These are phyloP conservation scores for Gymnodraco acuticeps DNA, from an alignment of 2,797 vertebrate genomes.

Conservation along the genomic window DNA sequence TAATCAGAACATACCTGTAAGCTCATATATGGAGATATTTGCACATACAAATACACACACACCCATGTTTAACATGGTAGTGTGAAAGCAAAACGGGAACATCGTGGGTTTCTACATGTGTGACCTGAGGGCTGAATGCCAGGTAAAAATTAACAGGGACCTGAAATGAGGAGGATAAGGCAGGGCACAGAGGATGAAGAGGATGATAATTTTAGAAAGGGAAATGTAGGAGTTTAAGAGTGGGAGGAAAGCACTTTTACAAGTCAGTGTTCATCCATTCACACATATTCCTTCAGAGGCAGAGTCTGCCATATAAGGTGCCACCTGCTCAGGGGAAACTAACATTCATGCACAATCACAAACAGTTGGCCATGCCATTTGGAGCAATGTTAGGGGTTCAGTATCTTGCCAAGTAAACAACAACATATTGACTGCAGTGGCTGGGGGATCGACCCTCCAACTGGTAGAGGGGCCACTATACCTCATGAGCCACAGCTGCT, in stretches of 20 bases:
- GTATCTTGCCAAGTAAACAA: too few relatives aligned
- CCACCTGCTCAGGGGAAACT: too few relatives aligned
- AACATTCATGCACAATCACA: too few relatives aligned
- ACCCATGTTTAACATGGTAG: conserved; percentile 50
- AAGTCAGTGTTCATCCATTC: too few relatives aligned
- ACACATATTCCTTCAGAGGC: too few relatives aligned
- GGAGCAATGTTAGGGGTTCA: too few relatives aligned
- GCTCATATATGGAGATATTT: conserved; percentile 30
- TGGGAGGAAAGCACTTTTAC: neutral
- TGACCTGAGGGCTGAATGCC: conserved; percentile 63
- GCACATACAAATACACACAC: conserved; percentile 13
- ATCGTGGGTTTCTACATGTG: conserved; percentile 51
- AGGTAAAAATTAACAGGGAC: conserved; percentile 68
- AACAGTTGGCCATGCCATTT: too few relatives aligned
- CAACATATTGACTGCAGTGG: too few relatives aligned
- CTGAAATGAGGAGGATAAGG: conserved; percentile 51
- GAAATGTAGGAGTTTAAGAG: neutral
- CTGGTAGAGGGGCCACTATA: too few relatives aligned
- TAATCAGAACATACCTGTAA: conserved; percentile 63
- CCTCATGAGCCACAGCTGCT: too few relatives aligned
- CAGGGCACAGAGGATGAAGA: conserved; percentile 36
- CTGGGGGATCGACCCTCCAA: too few relatives aligned
- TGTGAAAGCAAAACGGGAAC: conserved; percentile 69
- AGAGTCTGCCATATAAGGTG: too few relatives aligned
- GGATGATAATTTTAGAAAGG: conserved; percentile 6